A percentile compares a stretch with the other conserved stretches of the same genome.
phyloP scores from a whole-genome alignment of 2,113 vertebrate species.

The Microtus montanus region DNA sequence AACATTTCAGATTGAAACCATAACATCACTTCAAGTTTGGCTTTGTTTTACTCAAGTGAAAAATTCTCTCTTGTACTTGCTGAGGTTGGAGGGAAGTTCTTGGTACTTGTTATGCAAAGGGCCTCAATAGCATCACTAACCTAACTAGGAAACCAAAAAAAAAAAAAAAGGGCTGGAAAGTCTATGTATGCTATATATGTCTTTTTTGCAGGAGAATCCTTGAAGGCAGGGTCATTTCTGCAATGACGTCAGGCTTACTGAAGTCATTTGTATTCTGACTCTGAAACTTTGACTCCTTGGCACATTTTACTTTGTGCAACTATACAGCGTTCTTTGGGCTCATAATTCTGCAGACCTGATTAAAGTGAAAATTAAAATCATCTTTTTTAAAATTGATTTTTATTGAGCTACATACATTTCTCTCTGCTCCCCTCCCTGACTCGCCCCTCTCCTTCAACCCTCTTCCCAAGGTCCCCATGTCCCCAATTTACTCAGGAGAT shows the following conservation, averaged over 20 bases:
- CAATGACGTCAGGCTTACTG: neutral
- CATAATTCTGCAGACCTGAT: slow-evolving; percentile 9
- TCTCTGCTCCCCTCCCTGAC: too few relatives aligned
- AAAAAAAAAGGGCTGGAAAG: neutral
- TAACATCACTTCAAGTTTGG: neutral
- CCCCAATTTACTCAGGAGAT: too few relatives aligned
- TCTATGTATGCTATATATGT: neutral
- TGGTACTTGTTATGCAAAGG: slow-evolving; percentile 36
- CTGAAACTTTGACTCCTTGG: neutral
- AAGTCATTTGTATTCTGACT: neutral
- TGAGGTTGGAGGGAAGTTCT: slow-evolving; percentile 7
- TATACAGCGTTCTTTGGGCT: neutral
- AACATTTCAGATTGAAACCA: neutral
- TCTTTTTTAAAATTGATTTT: neutral
- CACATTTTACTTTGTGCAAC: neutral
- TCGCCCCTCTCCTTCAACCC: too few relatives aligned
- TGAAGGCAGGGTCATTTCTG: neutral
- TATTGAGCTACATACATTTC: too few relatives aligned
- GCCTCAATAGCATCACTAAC: neutral
- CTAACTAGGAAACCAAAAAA: slow-evolving; percentile 5
- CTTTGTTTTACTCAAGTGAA: neutral
- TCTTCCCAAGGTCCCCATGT: too few relatives aligned
- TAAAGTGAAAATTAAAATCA: slow-evolving; percentile 64
- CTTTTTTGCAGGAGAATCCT: neutral
- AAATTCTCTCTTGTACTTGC: neutral